Percentiles rank a stretch among this genome's conserved stretches.
Conservation (phyloP, 2,797 vertebrate genomes). For the Manis crassicaudata region DNA sequence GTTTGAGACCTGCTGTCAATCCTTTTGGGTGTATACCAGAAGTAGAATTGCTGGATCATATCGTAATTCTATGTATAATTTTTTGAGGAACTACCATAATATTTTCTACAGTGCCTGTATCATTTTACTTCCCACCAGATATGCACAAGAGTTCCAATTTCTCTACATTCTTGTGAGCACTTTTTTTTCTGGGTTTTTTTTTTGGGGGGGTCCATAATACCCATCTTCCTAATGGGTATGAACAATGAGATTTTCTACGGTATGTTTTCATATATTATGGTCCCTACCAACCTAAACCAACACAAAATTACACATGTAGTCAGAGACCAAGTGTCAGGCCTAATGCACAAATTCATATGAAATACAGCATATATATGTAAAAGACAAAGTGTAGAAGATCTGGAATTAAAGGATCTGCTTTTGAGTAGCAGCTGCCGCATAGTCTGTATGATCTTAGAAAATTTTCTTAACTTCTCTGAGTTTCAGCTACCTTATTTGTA, state of each 20-base stretch:
- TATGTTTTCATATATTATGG: not conserved
- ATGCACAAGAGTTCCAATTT: not conserved
- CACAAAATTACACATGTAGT: conserved; percentile 23
- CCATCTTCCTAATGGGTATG: not conserved
- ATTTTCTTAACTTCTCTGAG: conserved; percentile 49
- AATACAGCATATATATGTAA: not conserved
- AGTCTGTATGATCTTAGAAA: conserved; percentile 23
- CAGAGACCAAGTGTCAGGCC: not conserved
- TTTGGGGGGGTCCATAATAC: not conserved
- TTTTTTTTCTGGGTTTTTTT: not conserved
- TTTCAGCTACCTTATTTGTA: conserved; percentile 42
- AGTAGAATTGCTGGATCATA: not conserved
- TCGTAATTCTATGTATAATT: not conserved
- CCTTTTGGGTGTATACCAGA: not conserved
- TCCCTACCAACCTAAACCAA: not conserved
- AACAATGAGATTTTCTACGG: conserved; percentile 40
- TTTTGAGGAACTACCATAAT: conserved; percentile 2
- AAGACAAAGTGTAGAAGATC: not conserved
- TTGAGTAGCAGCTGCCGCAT: conserved; percentile 14
- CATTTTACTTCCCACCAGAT: not conserved
- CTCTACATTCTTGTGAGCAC: not conserved
- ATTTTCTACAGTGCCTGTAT: not conserved
- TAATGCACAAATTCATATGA: not conserved
- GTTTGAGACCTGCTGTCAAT: not conserved
- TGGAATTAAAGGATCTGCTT: conserved; percentile 14